Base-by-base conservation (phyloP, 2,797 vertebrate genomes). In the Enoplosus armatus region DNA sequence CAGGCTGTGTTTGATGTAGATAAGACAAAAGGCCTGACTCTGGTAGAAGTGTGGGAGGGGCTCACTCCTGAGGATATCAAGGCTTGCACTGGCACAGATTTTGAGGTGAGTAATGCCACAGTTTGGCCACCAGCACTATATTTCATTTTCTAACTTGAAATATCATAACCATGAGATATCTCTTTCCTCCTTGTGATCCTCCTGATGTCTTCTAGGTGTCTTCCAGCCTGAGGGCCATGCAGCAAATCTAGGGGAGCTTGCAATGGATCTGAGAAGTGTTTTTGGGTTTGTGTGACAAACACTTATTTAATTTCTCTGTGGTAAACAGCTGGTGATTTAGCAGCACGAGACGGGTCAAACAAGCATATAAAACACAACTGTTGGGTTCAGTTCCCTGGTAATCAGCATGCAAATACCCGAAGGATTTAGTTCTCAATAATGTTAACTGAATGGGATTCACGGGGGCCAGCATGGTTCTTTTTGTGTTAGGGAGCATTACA, bases 1-100 rank as follows among this genome's bases (percentile, higher is more conserved):
- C 87, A 99, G 98, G 97, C 97, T 2, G 98, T 99, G 67, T 99
- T 99, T 94, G 97, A 99, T 53, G 97, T 99, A 84, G 96, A 98
- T 93, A 96, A 94, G 87, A 94, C 95, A 76, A 97, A 96, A 72
- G 98, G 98, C 24, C 93, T 99, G 87, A 98, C 95, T 33, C 95
- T 99, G 86, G 96, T 97, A 59, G 98, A 99, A 92, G 92, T 99
- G 76, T 98, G 95, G 96, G 97, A 98, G 92, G 97, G 96, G 43
- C 92, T 99, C 77, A 96, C 96, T 9, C 94, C 97, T 43, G 97
- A 98, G 22, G 98, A 99, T 87, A 97, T 99, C 88, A 96, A 95
- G 92, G 96, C 96, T 76, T 97, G 96, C 91, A 99, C 98, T 0
- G 97, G 98, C 74, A 93, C 96, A 83, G 95, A 97, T 67, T 99